Evolutionary conservation across 1,140 invertebrate species (phyloP), one percentile per base, ranked within the genome.

Genomic region (Gonatopus flavifemur): DNA sequence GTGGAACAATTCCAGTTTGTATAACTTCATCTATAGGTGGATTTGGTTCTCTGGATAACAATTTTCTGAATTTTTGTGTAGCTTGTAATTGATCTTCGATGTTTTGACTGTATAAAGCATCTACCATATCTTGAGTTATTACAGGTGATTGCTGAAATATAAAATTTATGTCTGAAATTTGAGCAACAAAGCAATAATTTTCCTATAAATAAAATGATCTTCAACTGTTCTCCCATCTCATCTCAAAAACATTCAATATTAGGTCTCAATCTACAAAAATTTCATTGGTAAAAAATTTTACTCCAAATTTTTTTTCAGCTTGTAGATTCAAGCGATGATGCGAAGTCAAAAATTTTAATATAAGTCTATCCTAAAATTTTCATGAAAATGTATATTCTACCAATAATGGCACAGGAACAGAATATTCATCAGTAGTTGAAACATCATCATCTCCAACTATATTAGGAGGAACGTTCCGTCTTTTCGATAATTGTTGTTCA

Each of bases 21-120:
- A 98, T 98, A n/a, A 98, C 96, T 83, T 98, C 94, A 79, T 98
- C 94, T 65, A 98, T 98, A 2, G 94, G 96, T 37, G 96, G 96
- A 82, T 98, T 96, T 7, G 96, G 96, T 80, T 98, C 96, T 75
- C 87, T 84, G 57, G 94, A 97, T 31, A 98, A 79, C 37, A 98
- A 80, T 80, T 96, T 98, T 51, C 96, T 84, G 79, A 98, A 98
- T 70, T 90, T 94, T 67, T 98, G 94, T 37, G 94, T 98, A 12
- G 95, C 94, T 64, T 81, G 78, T 38, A 98, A 82, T 70, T 97
- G 93, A 59, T 90, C 84, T 59, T 89, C 84, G 24, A 88, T 79
- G 74, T 90, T 84, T 40, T 85, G 80, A 76, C 90, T 93, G 72
- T 94, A 93, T 3, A 98, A 75, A 53, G 87, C 87, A 57, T 89